Evolutionary conservation across 37 sponge, comb jelly and placozoan species (phyloP).

Genomic region (Spongilla lacustris): DNA sequence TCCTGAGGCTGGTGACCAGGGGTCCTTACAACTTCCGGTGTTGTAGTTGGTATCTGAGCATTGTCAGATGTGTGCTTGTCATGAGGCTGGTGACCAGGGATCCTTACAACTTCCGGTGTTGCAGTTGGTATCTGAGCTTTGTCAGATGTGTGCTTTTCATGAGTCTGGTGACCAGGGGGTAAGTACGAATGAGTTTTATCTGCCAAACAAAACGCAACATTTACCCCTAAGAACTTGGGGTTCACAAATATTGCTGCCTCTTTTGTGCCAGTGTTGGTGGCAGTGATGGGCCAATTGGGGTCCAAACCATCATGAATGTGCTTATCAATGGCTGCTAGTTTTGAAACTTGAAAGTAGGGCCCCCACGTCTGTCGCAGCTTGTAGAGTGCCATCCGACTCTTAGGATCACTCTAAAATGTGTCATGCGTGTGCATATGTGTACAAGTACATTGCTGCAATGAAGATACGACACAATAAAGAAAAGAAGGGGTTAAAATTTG

Average conservation of each 20-base stretch:
- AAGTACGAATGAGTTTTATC: neutral
- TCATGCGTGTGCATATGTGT: neutral
- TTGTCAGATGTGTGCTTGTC: too few relatives aligned
- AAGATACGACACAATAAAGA: neutral
- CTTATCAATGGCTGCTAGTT: slow-evolving; percentile 77
- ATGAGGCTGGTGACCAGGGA: too few relatives aligned
- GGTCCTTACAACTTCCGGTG: too few relatives aligned
- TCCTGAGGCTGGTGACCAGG: too few relatives aligned
- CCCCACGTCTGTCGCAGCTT: slow-evolving; percentile 88
- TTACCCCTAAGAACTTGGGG: slow-evolving; percentile 54
- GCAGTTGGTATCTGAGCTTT: too few relatives aligned
- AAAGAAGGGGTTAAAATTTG: neutral
- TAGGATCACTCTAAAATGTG: slow-evolving; percentile 61
- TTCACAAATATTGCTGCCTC: slow-evolving; percentile 77
- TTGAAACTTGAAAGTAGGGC: slow-evolving; percentile 41
- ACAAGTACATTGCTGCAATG: neutral
- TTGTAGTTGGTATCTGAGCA: too few relatives aligned
- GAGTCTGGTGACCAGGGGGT: too few relatives aligned
- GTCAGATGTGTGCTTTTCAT: too few relatives aligned
- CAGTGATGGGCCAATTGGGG: slow-evolving; percentile 82
- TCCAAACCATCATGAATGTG: slow-evolving; percentile 75
- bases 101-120: too few relatives aligned
- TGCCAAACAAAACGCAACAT: neutral
- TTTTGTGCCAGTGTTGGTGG: neutral
- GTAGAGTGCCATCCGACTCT: slow-evolving; percentile 61